phyloP scores from a whole-genome alignment of 1,140 invertebrate species.

The silkworm (Bombyx mori) region ASM3026992v2 NC_085112.1:15678501-15679000 shows the following conservation, averaged over 20 bases:
- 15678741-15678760: slow-evolving; percentile 76
- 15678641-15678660: slow-evolving; percentile 76
- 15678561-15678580: slow-evolving; percentile 76
- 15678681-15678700: slow-evolving; percentile 69
- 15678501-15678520: slow-evolving; percentile 85
- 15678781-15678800: slow-evolving; percentile 82
- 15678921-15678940: no score
- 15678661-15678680: slow-evolving; percentile 75
- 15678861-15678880: neutral
- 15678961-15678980: no score
- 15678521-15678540: slow-evolving; percentile 82
- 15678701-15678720: slow-evolving; percentile 75
- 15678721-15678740: slow-evolving; percentile 77
- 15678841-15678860: slow-evolving; percentile 35
- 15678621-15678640: slow-evolving; percentile 76
- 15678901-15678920: no score
- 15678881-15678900: neutral
- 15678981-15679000: no score
- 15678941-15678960: no score
- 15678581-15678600: slow-evolving; percentile 75
- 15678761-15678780: slow-evolving; percentile 79
- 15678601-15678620: slow-evolving; percentile 57
- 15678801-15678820: slow-evolving; percentile 74
- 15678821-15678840: slow-evolving; percentile 79
- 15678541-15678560: slow-evolving; percentile 77